Conservation (phyloP, 2,888 invertebrate species). For the Lamproptera curius region DNA sequence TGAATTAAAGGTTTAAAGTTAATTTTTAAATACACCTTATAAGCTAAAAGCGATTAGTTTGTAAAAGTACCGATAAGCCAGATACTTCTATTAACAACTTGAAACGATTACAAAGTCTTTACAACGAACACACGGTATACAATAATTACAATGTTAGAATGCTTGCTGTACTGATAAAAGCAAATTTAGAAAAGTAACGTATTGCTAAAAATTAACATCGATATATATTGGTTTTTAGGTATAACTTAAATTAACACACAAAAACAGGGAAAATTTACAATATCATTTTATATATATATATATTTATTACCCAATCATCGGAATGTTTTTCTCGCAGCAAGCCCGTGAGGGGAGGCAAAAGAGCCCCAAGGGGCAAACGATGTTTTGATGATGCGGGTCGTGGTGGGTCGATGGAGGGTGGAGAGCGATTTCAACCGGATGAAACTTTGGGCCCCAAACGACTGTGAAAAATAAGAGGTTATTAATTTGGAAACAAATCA, state of each 20-base stretch:
- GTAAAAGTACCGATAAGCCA: no score
- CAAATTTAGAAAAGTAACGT: no score
- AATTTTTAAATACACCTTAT: slow-evolving; percentile 23
- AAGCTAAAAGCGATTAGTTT: no score
- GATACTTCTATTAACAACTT: no score
- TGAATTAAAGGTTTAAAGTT: slow-evolving; percentile 58
- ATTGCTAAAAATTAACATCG: no score
- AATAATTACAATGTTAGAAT: no score
- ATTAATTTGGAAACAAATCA: no score
- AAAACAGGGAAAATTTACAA: not conserved
- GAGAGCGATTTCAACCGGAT: slow-evolving; percentile 80
- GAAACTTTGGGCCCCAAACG: slow-evolving; percentile 81
- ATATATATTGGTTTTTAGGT: not conserved
- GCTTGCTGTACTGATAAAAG: no score
- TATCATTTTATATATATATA: slow-evolving; percentile 22
- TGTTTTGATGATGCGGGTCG: slow-evolving; percentile 80
- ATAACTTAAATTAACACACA: not conserved
- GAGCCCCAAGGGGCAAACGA: slow-evolving; percentile 92
- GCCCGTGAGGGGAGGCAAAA: slow-evolving; percentile 93
- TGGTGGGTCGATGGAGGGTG: slow-evolving; percentile 71
- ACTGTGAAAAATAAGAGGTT: slow-evolving; percentile 66
- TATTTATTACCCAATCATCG: slow-evolving; percentile 50
- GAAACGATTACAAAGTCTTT: no score
- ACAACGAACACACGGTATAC: not conserved
- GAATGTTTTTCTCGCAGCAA: slow-evolving; percentile 77